These are phyloP conservation scores for Smittia aterrima DNA, from an alignment of 2,888 invertebrate species.

Conservation along the genomic window DNA sequence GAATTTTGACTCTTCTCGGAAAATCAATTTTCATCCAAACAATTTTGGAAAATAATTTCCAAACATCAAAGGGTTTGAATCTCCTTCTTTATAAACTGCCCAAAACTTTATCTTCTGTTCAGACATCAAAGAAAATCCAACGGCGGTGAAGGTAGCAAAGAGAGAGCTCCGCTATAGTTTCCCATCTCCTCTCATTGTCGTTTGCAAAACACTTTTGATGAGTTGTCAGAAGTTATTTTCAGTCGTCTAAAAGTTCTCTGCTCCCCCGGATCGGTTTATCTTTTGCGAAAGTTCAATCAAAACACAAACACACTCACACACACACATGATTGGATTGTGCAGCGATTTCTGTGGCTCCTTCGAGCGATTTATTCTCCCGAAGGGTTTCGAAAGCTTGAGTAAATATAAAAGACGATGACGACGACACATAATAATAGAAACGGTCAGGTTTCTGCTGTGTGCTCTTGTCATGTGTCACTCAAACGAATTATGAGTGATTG, in stretches of 20 bases:
- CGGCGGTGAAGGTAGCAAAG: not conserved
- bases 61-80: no score
- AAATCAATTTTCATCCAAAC: not conserved
- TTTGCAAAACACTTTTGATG: conserved; percentile 17
- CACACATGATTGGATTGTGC: not conserved
- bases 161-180: not conserved
- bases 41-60: no score
- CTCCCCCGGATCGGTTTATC: not conserved
- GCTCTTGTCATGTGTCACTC: conserved; percentile 32
- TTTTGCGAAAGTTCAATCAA: not conserved
- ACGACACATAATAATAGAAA: conserved; percentile 29
- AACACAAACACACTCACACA: not conserved
- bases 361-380: not conserved
- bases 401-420: conserved; percentile 12
- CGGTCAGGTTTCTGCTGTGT: conserved; percentile 15
- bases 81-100: not conserved
- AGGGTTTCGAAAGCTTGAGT: conserved; percentile 1
- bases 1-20: not conserved
- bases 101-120: not conserved
- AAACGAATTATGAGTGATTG: conserved; percentile 33
- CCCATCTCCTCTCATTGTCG: not conserved
- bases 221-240: conserved; percentile 22
- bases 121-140: not conserved
- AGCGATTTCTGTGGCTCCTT: not conserved
- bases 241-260: conserved; percentile 13